A percentile compares a stretch with the other conserved stretches of the same genome.
phyloP scores from a whole-genome alignment of 2,797 vertebrate genomes.

The Danio tinwini region DNA sequence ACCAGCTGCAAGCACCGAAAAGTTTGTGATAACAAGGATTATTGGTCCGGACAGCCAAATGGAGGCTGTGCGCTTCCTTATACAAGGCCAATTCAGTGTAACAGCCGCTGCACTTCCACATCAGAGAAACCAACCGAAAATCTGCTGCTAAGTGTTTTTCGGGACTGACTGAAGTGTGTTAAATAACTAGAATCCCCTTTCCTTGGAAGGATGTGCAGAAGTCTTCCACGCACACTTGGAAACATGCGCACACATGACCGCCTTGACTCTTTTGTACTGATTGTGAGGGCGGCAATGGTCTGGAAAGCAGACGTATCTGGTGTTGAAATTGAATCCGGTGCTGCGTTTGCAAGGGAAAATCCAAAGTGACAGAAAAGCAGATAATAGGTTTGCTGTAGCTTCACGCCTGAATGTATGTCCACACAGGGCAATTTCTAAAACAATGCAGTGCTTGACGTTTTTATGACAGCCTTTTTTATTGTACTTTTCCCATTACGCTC shows the following conservation, averaged over 20 bases:
- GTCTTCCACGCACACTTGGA: slow-evolving; percentile 71
- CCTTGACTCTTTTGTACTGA: slow-evolving; percentile 61
- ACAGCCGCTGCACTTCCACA: slow-evolving; percentile 65
- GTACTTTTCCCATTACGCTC: slow-evolving; percentile 70
- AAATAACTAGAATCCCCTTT: slow-evolving; percentile 66
- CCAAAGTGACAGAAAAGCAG: slow-evolving; percentile 83
- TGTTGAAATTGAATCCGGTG: slow-evolving; percentile 83
- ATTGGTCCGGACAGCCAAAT: slow-evolving; percentile 64
- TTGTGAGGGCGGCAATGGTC: slow-evolving; percentile 59
- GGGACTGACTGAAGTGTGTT: slow-evolving; percentile 75
- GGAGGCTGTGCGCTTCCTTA: slow-evolving; percentile 68
- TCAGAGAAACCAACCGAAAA: slow-evolving; percentile 62
- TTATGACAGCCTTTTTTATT: slow-evolving; percentile 77
- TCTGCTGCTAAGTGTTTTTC: slow-evolving; percentile 76
- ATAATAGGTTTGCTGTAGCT: slow-evolving; percentile 85
- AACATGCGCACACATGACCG: slow-evolving; percentile 41
- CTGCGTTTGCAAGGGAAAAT: slow-evolving; percentile 79
- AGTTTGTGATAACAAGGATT: slow-evolving; percentile 63
- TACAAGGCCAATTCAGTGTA: slow-evolving; percentile 63
- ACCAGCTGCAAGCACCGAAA: slow-evolving; percentile 59
- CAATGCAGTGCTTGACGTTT: slow-evolving; percentile 76
- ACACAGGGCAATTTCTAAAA: slow-evolving; percentile 80
- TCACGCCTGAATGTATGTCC: slow-evolving; percentile 82
- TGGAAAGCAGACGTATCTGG: slow-evolving; percentile 72
- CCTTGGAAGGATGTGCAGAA: slow-evolving; percentile 50